Base-by-base conservation (phyloP, 2,797 vertebrate genomes). In the Hydrolagus colliei region DNA sequence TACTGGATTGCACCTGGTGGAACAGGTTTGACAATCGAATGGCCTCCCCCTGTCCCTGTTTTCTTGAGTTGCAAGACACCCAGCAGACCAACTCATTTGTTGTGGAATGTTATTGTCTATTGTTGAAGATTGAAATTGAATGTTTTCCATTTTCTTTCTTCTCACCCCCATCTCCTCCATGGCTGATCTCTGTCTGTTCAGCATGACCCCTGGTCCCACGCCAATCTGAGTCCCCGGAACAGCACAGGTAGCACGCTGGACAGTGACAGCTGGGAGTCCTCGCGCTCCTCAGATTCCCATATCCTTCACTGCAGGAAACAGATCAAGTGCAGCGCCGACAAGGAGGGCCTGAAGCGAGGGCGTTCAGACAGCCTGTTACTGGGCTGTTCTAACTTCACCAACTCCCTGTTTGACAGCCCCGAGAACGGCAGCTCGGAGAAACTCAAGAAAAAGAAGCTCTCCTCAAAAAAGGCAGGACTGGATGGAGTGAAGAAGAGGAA, bases 121-220 rank as follows among this genome's bases (percentile, higher is more conserved):
- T 52, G 41, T 52, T 52, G 41, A 52, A 52, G 41, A 52, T 3
- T 52, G 41, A 52, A 52, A 52, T 3, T 52, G 2, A 41, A 82
- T 10, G 8, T 10, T 32, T 41, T 11, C 10, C 27, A 14, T 41
- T 82, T 82, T 35, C 5, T 20, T 16, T 75, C 14, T 16, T 59
- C 13, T n/a, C 59, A 22, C 62, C 10, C 52, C 20, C 62, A 27
- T 80, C 65, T 63, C 12, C 62, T 1, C 61, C 32, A 61, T 11
- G 2, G 27, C 16, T 84, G 71, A 10, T 20, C 35, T 86, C 73
- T 18, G 20, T 4, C 52, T 85, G 41, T 35, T 32, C 86, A 75
- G 86, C 87, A 88, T 73, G 88, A 88, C 32, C 88, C 86, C 52
- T 86, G 86, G 85, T 65, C 85, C 35, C 86, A 86, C 61, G 86